These are phyloP conservation scores for Gnathonemus longibarbis DNA, from an alignment of 2,113 vertebrate species.

Conservation along the genomic window DNA sequence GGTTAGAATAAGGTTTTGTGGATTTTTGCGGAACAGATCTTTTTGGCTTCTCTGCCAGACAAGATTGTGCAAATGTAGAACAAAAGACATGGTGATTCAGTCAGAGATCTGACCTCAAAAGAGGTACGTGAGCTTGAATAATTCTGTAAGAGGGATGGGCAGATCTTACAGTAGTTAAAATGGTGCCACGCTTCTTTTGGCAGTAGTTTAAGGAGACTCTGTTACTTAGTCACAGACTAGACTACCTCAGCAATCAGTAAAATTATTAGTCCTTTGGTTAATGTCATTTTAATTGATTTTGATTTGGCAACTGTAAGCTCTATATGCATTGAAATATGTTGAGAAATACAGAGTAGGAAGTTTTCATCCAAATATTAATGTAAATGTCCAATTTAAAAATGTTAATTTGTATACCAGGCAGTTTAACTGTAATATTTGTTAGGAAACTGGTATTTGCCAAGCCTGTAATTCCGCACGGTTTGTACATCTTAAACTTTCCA, in stretches of 20 bases:
- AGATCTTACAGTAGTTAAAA: background rate
- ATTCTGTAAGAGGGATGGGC: background rate
- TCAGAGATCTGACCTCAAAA: background rate
- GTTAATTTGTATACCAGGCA: background rate
- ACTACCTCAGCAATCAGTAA: background rate
- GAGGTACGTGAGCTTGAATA: background rate
- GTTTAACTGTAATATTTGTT: background rate
- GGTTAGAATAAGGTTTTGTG: background rate
- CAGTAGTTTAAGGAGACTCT: background rate
- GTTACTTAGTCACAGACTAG: background rate
- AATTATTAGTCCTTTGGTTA: background rate
- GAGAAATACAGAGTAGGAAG: background rate
- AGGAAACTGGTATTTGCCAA: background rate
- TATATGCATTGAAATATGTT: background rate
- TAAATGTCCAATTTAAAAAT: background rate
- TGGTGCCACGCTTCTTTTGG: background rate
- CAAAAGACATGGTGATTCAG: background rate
- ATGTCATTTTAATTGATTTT: background rate
- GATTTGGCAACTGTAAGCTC: background rate
- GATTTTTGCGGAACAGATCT: background rate
- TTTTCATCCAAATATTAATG: background rate
- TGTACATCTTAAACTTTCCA: background rate
- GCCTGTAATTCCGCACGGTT: background rate
- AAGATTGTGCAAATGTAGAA: background rate
- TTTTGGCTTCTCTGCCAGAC: background rate